These are phyloP conservation scores for Marmota flaviventris DNA, from an alignment of 2,113 vertebrate genomes.

Conservation along the genomic window DNA sequence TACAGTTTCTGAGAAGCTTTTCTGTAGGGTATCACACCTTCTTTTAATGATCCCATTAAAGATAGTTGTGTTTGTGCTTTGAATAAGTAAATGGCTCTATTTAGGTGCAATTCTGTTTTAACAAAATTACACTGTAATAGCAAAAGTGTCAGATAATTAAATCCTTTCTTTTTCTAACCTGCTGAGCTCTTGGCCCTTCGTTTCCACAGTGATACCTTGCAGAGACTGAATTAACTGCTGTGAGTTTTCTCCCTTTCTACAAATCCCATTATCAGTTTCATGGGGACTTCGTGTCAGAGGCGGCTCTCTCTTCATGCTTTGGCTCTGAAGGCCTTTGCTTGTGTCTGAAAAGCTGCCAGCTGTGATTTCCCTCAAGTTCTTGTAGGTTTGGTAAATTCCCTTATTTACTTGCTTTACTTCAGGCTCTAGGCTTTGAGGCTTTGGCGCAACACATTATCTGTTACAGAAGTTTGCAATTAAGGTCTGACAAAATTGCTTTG, in stretches of 20 bases:
- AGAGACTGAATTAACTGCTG: slow-evolving; percentile 56
- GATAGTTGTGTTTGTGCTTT: slow-evolving; percentile 76
- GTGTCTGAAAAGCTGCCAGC: not conserved
- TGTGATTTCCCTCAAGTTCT: not conserved
- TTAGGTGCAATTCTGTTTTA: slow-evolving; percentile 70
- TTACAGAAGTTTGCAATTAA: not conserved
- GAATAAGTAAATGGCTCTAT: slow-evolving; percentile 63
- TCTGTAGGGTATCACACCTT: slow-evolving; percentile 69
- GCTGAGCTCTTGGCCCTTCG: slow-evolving; percentile 58
- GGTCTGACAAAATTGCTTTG: not conserved
- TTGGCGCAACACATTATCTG: not conserved
- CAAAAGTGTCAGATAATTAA: slow-evolving; percentile 77
- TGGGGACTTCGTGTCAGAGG: slow-evolving; percentile 32
- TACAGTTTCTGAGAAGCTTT: slow-evolving; percentile 51
- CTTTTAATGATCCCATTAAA: slow-evolving; percentile 70
- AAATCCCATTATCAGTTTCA: slow-evolving; percentile 66
- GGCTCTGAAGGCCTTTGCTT: not conserved
- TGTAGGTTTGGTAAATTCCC: not conserved
- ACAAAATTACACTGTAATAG: slow-evolving; percentile 59
- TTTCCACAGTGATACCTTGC: slow-evolving; percentile 23
- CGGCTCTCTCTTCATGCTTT: not conserved
- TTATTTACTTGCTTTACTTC: not conserved
- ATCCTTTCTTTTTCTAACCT: slow-evolving; percentile 49
- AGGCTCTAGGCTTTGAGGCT: not conserved
- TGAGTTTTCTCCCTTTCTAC: slow-evolving; percentile 61